Conservation (phyloP, 2,888 invertebrate genomes). For the Melanargia galathea region DNA sequence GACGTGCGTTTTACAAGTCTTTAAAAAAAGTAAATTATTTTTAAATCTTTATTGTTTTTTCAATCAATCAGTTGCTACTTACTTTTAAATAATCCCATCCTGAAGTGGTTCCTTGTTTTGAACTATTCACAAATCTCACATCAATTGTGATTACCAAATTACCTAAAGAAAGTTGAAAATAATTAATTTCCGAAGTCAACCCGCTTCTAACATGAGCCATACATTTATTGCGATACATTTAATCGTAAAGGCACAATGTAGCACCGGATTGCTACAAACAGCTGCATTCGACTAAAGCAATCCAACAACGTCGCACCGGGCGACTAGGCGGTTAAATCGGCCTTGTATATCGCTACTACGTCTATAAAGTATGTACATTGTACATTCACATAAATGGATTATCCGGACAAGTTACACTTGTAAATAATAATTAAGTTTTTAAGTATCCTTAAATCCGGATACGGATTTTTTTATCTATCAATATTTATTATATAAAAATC, state of each 20-base stretch:
- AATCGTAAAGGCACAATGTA: background rate
- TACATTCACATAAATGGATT: slow-evolving; percentile 17
- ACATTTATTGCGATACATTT: background rate
- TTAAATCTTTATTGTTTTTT: too few relatives aligned
- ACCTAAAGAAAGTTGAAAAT: too few relatives aligned
- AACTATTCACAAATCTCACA: background rate
- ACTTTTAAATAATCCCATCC: slow-evolving; percentile 14
- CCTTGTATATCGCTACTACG: slow-evolving; percentile 2
- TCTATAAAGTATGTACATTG: slow-evolving; percentile 3
- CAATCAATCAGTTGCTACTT: background rate
- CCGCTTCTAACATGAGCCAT: background rate
- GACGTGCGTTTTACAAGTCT: too few relatives aligned
- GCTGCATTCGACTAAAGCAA: slow-evolving; percentile 21
- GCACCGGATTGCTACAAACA: slow-evolving; percentile 16
- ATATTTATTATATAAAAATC: too few relatives aligned
- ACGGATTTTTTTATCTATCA: too few relatives aligned
- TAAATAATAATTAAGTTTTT: background rate
- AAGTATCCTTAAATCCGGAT: too few relatives aligned
- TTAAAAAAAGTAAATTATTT: too few relatives aligned
- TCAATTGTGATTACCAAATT: too few relatives aligned
- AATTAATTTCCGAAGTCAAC: background rate
- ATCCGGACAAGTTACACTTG: slow-evolving; percentile 5
- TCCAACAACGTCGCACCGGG: slow-evolving; percentile 1
- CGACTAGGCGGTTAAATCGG: slow-evolving; percentile 7
- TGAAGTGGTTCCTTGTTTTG: background rate